Conservation (phyloP, 2,888 invertebrate species). For the Psylliodes chrysocephalus region DNA sequence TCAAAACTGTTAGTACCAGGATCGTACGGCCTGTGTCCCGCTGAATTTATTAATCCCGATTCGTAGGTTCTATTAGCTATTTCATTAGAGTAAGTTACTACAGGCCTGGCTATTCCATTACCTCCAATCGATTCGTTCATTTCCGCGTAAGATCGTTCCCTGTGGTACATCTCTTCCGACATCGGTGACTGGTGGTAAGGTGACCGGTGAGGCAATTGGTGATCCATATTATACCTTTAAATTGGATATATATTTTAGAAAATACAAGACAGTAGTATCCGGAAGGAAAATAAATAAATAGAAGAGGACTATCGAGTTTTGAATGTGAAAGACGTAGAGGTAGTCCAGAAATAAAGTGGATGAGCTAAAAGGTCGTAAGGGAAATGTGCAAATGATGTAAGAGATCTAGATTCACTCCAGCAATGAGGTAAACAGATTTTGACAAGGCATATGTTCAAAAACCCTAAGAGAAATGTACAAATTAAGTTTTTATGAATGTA, state of each 20-base stretch:
- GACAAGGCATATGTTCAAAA: too few relatives aligned
- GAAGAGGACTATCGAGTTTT: too few relatives aligned
- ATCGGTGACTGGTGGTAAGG: conserved; percentile 75
- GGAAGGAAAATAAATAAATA: too few relatives aligned
- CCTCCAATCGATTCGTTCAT: conserved; percentile 71
- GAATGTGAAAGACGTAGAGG: too few relatives aligned
- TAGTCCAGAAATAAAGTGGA: too few relatives aligned
- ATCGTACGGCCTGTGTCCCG: conserved; percentile 70
- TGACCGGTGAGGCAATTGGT: conserved; percentile 64
- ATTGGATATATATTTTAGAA: not conserved
- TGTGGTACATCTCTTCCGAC: conserved; percentile 66
- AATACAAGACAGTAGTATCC: too few relatives aligned
- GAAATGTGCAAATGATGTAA: too few relatives aligned
- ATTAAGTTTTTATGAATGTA: too few relatives aligned
- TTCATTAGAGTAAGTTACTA: conserved; percentile 70
- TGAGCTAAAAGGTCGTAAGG: too few relatives aligned
- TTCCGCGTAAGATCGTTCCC: conserved; percentile 69
- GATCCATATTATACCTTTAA: conserved; percentile 67
- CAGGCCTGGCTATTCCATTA: conserved; percentile 66
- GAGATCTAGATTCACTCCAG: too few relatives aligned
- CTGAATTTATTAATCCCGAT: conserved; percentile 64
- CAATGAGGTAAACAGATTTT: too few relatives aligned
- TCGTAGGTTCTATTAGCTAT: conserved; percentile 66
- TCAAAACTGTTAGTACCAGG: conserved; percentile 60
- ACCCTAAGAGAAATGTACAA: too few relatives aligned